Evolutionary conservation across 1,140 invertebrate species (phyloP).

Genomic region (Chironomus tepperi): DNA sequence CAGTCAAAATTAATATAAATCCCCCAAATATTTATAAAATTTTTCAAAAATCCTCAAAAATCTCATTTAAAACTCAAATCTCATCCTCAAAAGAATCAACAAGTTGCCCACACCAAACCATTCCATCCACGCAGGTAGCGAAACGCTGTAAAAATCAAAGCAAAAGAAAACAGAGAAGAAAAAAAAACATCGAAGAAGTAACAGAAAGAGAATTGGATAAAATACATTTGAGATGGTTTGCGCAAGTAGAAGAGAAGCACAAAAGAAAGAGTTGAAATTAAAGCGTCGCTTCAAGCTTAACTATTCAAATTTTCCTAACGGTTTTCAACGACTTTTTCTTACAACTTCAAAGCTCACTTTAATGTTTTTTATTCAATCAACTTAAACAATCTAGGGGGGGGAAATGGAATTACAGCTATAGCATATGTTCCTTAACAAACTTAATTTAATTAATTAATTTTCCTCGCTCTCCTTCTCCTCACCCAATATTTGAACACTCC

Average conservation of each 20-base stretch:
- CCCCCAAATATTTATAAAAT: no score
- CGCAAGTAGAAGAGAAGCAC: background rate
- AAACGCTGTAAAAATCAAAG: no score
- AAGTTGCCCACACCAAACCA: no score
- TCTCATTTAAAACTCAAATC: no score
- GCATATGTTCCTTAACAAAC: background rate
- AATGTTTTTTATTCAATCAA: background rate
- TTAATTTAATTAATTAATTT: background rate
- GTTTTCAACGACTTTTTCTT: background rate
- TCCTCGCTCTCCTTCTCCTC: slow-evolving; percentile 38
- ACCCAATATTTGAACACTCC: slow-evolving; percentile 51
- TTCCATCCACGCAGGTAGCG: no score
- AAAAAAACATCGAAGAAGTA: background rate
- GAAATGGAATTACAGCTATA: background rate
- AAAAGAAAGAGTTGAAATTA: background rate
- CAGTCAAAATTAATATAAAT: no score
- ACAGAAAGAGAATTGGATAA: slow-evolving; percentile 5
- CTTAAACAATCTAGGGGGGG: background rate
- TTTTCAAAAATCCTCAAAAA: no score
- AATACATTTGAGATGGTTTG: background rate
- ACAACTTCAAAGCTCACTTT: background rate
- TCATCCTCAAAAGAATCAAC: no score
- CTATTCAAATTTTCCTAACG: background rate
- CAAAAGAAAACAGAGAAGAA: background rate
- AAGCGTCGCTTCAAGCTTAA: background rate